phyloP scores from a whole-genome alignment of 1,140 invertebrate genomes.

The Pissodes strobi region DNA sequence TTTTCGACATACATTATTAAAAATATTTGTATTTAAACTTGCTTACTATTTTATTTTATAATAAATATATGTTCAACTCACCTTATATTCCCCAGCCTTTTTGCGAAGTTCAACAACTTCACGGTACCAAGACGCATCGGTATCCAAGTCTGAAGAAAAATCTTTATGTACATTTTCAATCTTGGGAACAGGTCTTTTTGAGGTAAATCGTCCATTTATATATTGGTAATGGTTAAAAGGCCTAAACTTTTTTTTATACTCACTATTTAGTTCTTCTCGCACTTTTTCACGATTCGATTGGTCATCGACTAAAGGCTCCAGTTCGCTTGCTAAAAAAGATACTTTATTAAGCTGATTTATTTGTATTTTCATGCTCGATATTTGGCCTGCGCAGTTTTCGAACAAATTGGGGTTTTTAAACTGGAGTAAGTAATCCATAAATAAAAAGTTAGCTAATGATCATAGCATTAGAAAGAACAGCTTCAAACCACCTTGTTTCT shows the following conservation, averaged over 20 bases:
- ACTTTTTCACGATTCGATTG: constrained; percentile 65
- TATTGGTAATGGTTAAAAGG: constrained; percentile 81
- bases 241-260: constrained; percentile 80
- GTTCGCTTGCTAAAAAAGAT: constrained; percentile 69
- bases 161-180: constrained; percentile 41
- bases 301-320: constrained; percentile 78
- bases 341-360: too few relatives aligned
- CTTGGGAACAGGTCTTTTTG: constrained; percentile 59
- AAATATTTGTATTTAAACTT: too few relatives aligned
- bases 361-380: too few relatives aligned
- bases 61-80: too few relatives aligned
- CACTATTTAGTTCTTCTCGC: constrained; percentile 68
- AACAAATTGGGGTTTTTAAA: too few relatives aligned
- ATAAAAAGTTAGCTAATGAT: too few relatives aligned
- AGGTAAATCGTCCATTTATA: constrained; percentile 71
- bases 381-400: too few relatives aligned
- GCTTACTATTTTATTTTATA: too few relatives aligned
- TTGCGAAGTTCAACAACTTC: constrained; percentile 86
- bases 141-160: constrained; percentile 52
- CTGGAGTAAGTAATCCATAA: too few relatives aligned
- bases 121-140: constrained; percentile 73
- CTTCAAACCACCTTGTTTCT: too few relatives aligned
- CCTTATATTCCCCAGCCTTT: constrained; percentile 91
- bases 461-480: too few relatives aligned
- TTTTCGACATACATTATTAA: too few relatives aligned